These are phyloP conservation scores for Thereva nobilitata DNA, from an alignment of 2,888 invertebrate genomes.

Conservation along the genomic window DNA sequence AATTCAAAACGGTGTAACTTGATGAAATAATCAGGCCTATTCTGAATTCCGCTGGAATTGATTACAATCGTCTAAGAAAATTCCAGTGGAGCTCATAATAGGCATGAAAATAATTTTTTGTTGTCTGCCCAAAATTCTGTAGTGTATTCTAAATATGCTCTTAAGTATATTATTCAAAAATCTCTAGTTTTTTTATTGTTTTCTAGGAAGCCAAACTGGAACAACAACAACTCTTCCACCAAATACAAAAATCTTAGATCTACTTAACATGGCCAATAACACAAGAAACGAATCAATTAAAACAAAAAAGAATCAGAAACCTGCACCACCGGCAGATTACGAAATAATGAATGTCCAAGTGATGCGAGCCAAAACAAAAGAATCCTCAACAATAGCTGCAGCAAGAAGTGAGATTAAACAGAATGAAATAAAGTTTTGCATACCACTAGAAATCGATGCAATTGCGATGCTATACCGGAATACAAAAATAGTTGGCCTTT, in stretches of 20 bases:
- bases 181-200: background rate
- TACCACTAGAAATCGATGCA: conserved; percentile 71
- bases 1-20: background rate
- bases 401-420: conserved; percentile 48
- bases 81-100: too few species aligned
- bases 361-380: conserved; percentile 52
- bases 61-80: too few species aligned
- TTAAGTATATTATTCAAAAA: background rate
- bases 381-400: conserved; percentile 41
- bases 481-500: conserved; percentile 66
- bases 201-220: conserved; percentile 47
- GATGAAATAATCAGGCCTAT: background rate
- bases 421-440: conserved; percentile 52
- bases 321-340: conserved; percentile 49
- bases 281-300: conserved; percentile 22
- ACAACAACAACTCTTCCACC: conserved; percentile 47
- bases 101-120: too few species aligned
- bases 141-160: background rate
- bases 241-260: conserved; percentile 17
- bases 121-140: background rate
- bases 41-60: too few species aligned
- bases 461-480: conserved; percentile 71
- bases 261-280: conserved; percentile 4
- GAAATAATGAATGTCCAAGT: conserved; percentile 54
- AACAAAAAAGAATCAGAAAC: conserved; percentile 39